Conservation (phyloP, 2,888 invertebrate species). For the Ormyrus rosae region DNA sequence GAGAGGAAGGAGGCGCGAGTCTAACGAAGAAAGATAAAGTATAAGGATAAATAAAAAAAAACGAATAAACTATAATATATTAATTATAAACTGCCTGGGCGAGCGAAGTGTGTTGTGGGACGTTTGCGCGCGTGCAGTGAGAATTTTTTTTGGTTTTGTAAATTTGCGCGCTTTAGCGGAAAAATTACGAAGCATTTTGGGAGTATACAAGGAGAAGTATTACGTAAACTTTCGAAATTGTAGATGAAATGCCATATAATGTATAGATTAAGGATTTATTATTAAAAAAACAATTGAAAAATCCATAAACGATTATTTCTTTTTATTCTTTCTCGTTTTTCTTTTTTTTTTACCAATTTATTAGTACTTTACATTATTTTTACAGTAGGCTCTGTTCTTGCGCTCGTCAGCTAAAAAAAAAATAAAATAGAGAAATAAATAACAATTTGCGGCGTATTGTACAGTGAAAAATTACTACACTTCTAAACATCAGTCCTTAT, state of each 20-base stretch:
- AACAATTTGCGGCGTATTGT: too few species aligned
- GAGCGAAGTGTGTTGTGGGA: conserved; percentile 47
- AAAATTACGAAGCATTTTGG: conserved; percentile 33
- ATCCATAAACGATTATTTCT: conserved; percentile 24
- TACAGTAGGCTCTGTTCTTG: too few species aligned
- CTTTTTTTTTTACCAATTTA: too few species aligned
- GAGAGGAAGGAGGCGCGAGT: not conserved
- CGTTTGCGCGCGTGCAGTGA: conserved; percentile 38
- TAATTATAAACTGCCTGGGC: conserved; percentile 19
- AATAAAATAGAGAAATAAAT: too few species aligned
- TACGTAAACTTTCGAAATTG: conserved; percentile 55
- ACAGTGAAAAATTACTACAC: too few species aligned
- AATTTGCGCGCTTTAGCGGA: conserved; percentile 53
- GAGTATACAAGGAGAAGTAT: conserved; percentile 46
- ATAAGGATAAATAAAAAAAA: conserved; percentile 11
- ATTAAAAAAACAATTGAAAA: conserved; percentile 50
- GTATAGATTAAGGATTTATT: conserved; percentile 59
- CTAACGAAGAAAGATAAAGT: not conserved
- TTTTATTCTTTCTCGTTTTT: too few species aligned
- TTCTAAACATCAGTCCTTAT: too few species aligned
- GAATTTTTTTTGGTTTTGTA: conserved; percentile 47
- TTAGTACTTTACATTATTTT: too few species aligned
- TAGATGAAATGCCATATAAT: conserved; percentile 58
- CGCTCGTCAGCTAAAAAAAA: too few species aligned
- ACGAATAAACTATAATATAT: conserved; percentile 46